Evolutionary conservation across 2,113 vertebrate species (phyloP).

Genomic region (Megaceryle maxima): DNA sequence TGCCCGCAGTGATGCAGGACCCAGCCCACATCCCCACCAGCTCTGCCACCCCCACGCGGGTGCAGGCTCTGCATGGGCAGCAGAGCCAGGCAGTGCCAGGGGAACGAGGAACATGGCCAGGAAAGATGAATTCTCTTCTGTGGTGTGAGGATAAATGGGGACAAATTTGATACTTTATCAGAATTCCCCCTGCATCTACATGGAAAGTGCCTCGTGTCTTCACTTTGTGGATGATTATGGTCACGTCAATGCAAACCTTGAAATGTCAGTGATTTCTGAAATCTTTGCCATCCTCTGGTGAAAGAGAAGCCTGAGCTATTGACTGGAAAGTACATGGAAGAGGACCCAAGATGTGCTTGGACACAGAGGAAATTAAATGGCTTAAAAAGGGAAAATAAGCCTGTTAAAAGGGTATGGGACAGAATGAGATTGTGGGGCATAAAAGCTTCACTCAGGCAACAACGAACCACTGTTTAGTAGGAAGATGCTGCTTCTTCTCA

Average conservation of each 20-base stretch:
- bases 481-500: background rate
- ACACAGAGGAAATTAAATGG: background rate
- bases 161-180: background rate
- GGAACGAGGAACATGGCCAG: rapidly evolving
- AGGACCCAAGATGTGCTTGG: background rate
- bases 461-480: background rate
- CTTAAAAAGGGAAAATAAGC: background rate
- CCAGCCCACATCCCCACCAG: rapidly evolving
- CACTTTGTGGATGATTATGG: background rate
- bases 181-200: background rate
- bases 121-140: background rate
- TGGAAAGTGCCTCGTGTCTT: background rate
- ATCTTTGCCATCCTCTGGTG: background rate
- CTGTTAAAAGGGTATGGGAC: background rate
- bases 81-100: rapidly evolving
- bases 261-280: background rate
- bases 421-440: background rate
- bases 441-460: background rate
- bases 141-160: background rate
- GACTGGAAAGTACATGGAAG: background rate
- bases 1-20: rapidly evolving
- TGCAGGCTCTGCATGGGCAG: background rate
- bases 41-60: background rate
- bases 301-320: background rate
- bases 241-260: background rate